These are phyloP conservation scores for Melieria picta DNA, from an alignment of 2,888 invertebrate species.

Conservation along the genomic window DNA sequence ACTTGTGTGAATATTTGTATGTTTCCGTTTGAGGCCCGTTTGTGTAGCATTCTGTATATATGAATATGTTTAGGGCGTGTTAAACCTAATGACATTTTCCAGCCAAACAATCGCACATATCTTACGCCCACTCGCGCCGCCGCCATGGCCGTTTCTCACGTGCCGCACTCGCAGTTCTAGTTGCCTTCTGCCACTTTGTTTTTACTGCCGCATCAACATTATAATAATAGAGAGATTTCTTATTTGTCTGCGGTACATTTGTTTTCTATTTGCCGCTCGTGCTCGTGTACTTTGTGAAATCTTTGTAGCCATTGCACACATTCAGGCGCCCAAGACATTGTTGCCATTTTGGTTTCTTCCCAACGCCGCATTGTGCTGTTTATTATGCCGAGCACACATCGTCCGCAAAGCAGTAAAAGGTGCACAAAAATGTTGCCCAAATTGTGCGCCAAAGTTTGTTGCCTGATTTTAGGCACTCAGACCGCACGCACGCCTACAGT, in stretches of 20 bases:
- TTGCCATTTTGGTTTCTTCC: too few relatives aligned
- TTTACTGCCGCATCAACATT: slow-evolving; percentile 4
- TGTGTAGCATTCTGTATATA: not conserved
- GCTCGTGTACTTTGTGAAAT: not conserved
- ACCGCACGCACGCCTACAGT: too few relatives aligned
- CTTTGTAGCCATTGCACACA: not conserved
- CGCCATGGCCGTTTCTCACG: too few relatives aligned
- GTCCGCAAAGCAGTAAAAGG: too few relatives aligned
- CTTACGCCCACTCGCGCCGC: too few relatives aligned
- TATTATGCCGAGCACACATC: too few relatives aligned
- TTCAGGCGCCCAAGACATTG: not conserved
- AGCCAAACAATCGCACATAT: not conserved
- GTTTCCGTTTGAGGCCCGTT: not conserved
- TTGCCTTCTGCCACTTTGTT: not conserved
- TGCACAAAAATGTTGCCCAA: too few relatives aligned
- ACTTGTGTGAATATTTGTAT: not conserved
- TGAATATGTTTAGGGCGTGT: slow-evolving; percentile 14
- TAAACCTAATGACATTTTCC: slow-evolving; percentile 19
- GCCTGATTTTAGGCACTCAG: too few relatives aligned
- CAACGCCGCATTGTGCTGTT: too few relatives aligned
- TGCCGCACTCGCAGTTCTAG: not conserved
- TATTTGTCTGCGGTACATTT: slow-evolving; percentile 37
- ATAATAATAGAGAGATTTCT: slow-evolving; percentile 33
- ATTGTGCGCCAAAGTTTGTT: too few relatives aligned
- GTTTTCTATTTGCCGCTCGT: slow-evolving; percentile 29